Conservation (phyloP, 2,797 vertebrate genomes). For the Macrochelys suwanniensis region DNA sequence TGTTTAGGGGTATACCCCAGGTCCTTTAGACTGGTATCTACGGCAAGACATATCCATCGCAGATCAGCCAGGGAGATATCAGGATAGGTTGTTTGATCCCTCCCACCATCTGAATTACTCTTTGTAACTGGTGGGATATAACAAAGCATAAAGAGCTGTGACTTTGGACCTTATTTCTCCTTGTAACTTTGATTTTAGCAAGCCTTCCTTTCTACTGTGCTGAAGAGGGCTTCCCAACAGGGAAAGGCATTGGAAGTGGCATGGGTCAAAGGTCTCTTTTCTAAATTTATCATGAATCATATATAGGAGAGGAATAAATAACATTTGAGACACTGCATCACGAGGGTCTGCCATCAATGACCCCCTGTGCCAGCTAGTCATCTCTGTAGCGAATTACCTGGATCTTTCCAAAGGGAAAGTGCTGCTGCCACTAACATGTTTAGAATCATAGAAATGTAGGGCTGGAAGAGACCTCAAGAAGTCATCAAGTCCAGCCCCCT, state of each 20-base stretch:
- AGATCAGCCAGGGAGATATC: background rate
- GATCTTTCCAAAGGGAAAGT: background rate
- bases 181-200: background rate
- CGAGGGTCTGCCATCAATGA: background rate
- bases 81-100: background rate
- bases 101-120: background rate
- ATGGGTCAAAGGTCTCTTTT: too few relatives aligned
- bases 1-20: background rate
- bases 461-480: too few relatives aligned
- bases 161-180: background rate
- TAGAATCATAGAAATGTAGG: too few relatives aligned
- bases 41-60: too few relatives aligned
- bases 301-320: background rate
- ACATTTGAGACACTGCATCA: background rate
- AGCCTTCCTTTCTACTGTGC: background rate
- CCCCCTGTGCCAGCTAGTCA: background rate
- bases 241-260: background rate
- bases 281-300: too few relatives aligned
- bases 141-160: background rate
- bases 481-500: background rate
- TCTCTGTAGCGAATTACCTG: background rate
- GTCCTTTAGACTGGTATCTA: background rate
- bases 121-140: background rate
- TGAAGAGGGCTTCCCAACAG: background rate
- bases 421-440: background rate